Evolutionary conservation across 2,888 invertebrate genomes (phyloP).

Genomic region (Yponomeuta evonymella): DNA sequence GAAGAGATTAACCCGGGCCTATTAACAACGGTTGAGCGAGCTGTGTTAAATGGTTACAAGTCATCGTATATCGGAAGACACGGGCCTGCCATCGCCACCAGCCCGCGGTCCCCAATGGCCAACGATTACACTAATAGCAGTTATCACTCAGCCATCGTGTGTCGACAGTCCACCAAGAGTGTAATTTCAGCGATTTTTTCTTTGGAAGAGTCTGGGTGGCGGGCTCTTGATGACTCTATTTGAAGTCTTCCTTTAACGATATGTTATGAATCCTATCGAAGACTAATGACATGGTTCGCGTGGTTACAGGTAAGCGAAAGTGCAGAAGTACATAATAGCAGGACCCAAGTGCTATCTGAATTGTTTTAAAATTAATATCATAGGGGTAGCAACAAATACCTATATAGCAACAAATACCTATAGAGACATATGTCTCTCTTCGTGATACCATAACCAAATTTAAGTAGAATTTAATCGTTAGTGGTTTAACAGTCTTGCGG

Average conservation of each 20-base stretch:
- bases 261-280: constrained; percentile 8
- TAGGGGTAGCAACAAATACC: too few relatives aligned
- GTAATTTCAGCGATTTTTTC: constrained; percentile 66
- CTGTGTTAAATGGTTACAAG: constrained; percentile 46
- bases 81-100: constrained; percentile 34
- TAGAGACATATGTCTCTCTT: too few relatives aligned
- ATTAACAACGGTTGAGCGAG: background rate
- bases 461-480: too few relatives aligned
- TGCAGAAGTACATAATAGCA: too few relatives aligned
- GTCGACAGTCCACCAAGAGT: constrained; percentile 35
- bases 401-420: too few relatives aligned
- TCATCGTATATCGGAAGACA: constrained; percentile 37
- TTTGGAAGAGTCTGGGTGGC: constrained; percentile 53
- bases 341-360: too few relatives aligned
- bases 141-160: constrained; percentile 54
- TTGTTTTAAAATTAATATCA: too few relatives aligned
- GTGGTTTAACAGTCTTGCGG: too few relatives aligned
- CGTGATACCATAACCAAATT: too few relatives aligned
- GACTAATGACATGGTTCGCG: constrained; percentile 4
- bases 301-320: background rate
- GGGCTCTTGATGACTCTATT: constrained; percentile 43
- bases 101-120: constrained; percentile 36
- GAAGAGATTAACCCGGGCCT: constrained; percentile 37
- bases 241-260: constrained; percentile 17
- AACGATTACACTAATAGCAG: constrained; percentile 60